Evolutionary conservation across 2,888 invertebrate genomes (phyloP).

Genomic region (Phyto melanocephala): DNA sequence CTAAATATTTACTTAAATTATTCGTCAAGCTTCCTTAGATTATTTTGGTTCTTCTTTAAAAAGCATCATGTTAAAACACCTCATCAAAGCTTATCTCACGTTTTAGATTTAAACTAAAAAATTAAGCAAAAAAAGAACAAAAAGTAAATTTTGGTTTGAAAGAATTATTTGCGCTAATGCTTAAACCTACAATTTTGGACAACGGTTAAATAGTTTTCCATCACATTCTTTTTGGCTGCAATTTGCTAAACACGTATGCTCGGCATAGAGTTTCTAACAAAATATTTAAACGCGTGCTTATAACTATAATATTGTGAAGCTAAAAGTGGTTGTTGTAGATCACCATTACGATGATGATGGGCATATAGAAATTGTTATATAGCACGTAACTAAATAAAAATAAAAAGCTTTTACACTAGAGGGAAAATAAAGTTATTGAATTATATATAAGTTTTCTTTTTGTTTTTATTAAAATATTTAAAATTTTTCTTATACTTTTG

Average conservation of each 20-base stretch:
- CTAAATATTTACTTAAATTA: slow-evolving; percentile 58
- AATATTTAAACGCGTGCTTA: slow-evolving; percentile 47
- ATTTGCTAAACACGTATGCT: slow-evolving; percentile 8
- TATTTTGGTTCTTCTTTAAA: neutral
- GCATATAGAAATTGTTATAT: slow-evolving; percentile 43
- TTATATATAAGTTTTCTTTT: no score
- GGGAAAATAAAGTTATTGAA: neutral
- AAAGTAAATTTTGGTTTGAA: neutral
- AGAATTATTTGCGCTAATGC: slow-evolving; percentile 6
- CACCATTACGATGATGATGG: slow-evolving; percentile 11
- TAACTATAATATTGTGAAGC: slow-evolving; percentile 39
- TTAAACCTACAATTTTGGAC: slow-evolving; percentile 49
- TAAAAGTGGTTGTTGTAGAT: slow-evolving; percentile 50
- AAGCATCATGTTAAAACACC: slow-evolving; percentile 55
- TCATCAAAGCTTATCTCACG: slow-evolving; percentile 61
- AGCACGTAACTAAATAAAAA: slow-evolving; percentile 29
- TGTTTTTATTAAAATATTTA: neutral
- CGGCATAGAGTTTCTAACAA: slow-evolving; percentile 12
- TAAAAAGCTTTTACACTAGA: slow-evolving; percentile 18
- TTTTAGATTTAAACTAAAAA: slow-evolving; percentile 44
- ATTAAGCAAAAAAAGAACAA: neutral
- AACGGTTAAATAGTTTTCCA: slow-evolving; percentile 40
- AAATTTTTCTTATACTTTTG: neutral
- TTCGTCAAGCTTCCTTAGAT: slow-evolving; percentile 58
- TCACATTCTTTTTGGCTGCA: slow-evolving; percentile 5